phyloP scores from a whole-genome alignment of 2,888 invertebrate species.

The Uropetala carovei region DNA sequence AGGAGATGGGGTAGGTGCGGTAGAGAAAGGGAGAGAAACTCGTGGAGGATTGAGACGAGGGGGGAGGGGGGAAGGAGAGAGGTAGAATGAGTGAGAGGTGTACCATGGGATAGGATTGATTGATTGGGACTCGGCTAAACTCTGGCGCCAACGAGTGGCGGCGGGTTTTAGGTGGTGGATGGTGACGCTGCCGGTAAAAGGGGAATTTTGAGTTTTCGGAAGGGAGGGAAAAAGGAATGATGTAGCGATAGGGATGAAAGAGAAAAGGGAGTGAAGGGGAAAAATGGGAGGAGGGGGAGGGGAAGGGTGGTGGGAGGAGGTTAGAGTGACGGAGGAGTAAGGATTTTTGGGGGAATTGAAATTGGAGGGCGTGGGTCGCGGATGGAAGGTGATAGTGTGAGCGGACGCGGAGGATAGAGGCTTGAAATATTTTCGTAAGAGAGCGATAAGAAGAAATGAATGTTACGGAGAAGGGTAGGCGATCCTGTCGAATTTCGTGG shows the following conservation, averaged over 20 bases:
- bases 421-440: not conserved
- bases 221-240: not conserved
- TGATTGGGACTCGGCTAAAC: slow-evolving; percentile 36
- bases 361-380: not conserved
- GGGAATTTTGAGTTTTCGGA: too few relatives aligned
- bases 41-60: not conserved
- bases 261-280: not conserved
- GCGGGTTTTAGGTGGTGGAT: slow-evolving; percentile 24
- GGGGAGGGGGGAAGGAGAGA: too few relatives aligned
- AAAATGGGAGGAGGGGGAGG: not conserved
- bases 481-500: too few relatives aligned
- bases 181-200: not conserved
- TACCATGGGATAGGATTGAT: slow-evolving; percentile 43
- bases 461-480: not conserved
- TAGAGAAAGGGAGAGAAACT: not conserved
- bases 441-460: not conserved
- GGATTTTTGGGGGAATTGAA: not conserved
- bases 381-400: not conserved
- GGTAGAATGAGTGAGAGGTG: slow-evolving; percentile 26
- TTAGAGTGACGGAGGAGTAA: not conserved
- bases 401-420: not conserved
- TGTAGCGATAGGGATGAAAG: not conserved
- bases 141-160: not conserved
- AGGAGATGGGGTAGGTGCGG: not conserved
- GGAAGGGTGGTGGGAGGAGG: not conserved